Evolutionary conservation across 2,888 invertebrate species (phyloP), one percentile per base, ranked within the genome.

Genomic region (Deroplatys truncata): DNA sequence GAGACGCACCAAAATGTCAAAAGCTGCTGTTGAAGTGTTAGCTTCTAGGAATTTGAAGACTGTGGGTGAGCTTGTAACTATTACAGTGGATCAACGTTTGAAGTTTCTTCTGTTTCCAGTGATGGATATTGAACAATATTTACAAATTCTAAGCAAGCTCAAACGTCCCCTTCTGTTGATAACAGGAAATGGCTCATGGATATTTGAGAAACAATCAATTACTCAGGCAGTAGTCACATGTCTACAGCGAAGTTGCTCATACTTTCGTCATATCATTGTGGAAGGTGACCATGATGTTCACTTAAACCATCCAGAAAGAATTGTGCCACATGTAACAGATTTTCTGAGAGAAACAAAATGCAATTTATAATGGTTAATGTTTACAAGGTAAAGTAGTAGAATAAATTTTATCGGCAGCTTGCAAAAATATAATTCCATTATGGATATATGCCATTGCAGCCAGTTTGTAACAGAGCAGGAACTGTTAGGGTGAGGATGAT

Each of bases 231-330:
- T 83, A 29, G 29, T 88, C 13, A 35, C 28, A 5, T 49, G 28
- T 7, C 82, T 88, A 72, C 25, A 84, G 43, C 85, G 88, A 49
- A 89, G 84, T 28, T 88, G 89, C 31, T 91, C n/a, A 92, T 90
- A 92, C 88, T 92, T 93, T 89, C 91, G 85, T 4, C 89, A 93
- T 91, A 89, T 92, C 91, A 0, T 93, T 1, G 94, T 96, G 0
- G 92, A 94, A 0, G 96, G 96, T 0, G 93, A 94, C 84, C 96
- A 96, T 91, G 96, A 96, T 91, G 94, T 96, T 0, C 96, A 96
- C 92, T 94, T 95, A 84, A 95, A 94, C 15, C 92, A 94, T 91
- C 96, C 96, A 0, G 94, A 95, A 90, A 92, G 92, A 8, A 93
- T 96, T 2, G 94, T 94, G 92, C 94, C 95, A 0, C 92, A 94